Evolutionary conservation across 2,888 invertebrate species (phyloP), one percentile per base, ranked within the genome.

Genomic region (Coecobrya sp.): DNA sequence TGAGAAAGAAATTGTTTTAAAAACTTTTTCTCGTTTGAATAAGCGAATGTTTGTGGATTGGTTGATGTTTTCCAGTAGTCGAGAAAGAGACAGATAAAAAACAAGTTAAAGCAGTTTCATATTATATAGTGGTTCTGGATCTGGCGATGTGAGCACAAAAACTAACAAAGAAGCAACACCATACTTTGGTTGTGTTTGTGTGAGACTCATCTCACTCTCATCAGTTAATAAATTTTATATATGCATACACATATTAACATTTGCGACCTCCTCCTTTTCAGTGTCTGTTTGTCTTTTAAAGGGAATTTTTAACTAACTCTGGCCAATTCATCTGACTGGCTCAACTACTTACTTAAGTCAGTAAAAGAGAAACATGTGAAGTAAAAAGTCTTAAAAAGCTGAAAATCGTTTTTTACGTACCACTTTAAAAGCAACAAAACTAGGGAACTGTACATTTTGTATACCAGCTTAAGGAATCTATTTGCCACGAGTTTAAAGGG

Each of bases 191-290:
- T 8, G 65, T 73, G 36, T 45, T 73, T 73, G 73, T 73, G 73
- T 42, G 73, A 73, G 73, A 73, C 73, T 73, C 73, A 45, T 73
- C 45, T 42, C 42, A 73, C 42, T 45, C 73, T 73, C 73, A 73
- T 73, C 73, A 73, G 73, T 73, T 73, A 73, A 68, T 68, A 68
- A 68, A 73, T 73, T 73, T 45, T 73, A 73, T 42, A 73, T 42
- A 42, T 73, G 8, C 36, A 13, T 68, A 45, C n/a, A 19, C 36
- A 13, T 16, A 45, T 19, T 19, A n/a, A 45, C 19, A n/a, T 73
- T 36, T 13, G 25, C 5, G 13, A 13, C 55, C 55, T 55, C 42
- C 73, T 73, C 22, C 45, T 73, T 42, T 42, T 73, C 45, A 45
- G 73, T 73, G 73, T 73, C n/a, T 42, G 11, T 65, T 65, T 11